A percentile compares a stretch with the other conserved stretches of the same genome.
Evolutionary conservation across 2,888 invertebrate species (phyloP).

Genomic region (Monoplex corrugatus): DNA sequence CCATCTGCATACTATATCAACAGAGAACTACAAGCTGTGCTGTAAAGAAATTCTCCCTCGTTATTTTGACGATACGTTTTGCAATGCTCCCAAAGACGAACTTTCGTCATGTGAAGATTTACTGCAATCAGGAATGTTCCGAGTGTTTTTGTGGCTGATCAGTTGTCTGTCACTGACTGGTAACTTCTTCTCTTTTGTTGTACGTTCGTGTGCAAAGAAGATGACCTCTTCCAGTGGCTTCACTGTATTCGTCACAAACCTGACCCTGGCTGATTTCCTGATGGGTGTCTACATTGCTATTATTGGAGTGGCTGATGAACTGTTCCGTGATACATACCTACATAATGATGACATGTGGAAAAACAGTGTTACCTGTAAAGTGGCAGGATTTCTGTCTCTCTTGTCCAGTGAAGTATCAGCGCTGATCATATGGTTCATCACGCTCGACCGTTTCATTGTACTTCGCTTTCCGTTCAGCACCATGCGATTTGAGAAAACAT

Average conservation of each 20-base stretch:
- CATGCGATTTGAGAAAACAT: background rate
- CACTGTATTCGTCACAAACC: background rate
- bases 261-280: background rate
- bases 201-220: background rate
- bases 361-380: background rate
- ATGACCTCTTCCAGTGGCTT: conserved; percentile 13
- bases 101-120: background rate
- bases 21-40: background rate
- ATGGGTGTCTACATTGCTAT: background rate
- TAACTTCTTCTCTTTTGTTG: background rate
- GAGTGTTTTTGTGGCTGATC: background rate
- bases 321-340: background rate
- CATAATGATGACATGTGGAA: conserved; percentile 9
- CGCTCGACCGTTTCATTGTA: conserved; percentile 13
- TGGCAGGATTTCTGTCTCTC: conserved; percentile 8
- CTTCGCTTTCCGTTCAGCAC: background rate
- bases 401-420: conserved; percentile 28
- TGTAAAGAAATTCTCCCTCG: background rate
- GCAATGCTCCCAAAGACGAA: background rate
- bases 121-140: background rate
- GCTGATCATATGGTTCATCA: background rate
- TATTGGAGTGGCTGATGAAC: background rate
- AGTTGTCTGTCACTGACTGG: background rate
- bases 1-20: background rate
- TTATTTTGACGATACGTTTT: background rate